Conservation (phyloP, 2,797 vertebrate genomes). For the Ceryle rudis region DNA sequence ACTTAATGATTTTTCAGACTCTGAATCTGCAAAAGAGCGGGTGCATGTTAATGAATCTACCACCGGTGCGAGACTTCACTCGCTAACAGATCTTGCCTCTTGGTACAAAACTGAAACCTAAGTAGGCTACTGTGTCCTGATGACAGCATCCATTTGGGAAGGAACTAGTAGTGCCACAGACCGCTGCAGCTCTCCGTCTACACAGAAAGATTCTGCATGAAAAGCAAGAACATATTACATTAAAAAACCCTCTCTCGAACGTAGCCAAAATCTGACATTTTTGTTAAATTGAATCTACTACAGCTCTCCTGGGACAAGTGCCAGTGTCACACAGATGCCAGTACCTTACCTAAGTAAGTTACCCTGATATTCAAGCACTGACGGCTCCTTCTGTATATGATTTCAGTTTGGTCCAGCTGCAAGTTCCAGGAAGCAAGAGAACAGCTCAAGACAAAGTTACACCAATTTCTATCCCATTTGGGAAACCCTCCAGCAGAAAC, state of each 20-base stretch:
- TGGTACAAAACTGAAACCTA: slow-evolving; percentile 80
- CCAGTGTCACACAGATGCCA: neutral
- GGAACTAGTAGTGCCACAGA: slow-evolving; percentile 43
- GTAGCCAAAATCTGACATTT: neutral
- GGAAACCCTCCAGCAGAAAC: neutral
- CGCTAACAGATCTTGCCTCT: slow-evolving; percentile 63
- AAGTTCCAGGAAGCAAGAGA: neutral
- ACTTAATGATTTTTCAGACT: slow-evolving; percentile 90
- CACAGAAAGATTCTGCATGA: neutral
- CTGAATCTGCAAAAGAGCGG: slow-evolving; percentile 86
- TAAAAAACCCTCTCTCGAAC: neutral
- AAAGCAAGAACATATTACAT: neutral
- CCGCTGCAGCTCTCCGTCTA: neutral
- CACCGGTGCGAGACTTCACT: slow-evolving; percentile 1
- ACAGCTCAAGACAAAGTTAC: neutral
- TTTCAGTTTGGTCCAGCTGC: neutral
- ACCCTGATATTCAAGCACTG: neutral
- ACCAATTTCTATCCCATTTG: neutral
- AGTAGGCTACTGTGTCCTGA: slow-evolving; percentile 79
- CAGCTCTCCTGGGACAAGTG: neutral
- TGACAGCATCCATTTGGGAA: slow-evolving; percentile 74
- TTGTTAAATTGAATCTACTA: neutral
- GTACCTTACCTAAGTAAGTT: neutral
- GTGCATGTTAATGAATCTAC: slow-evolving; percentile 68
- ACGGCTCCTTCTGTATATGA: neutral